These are phyloP conservation scores for Eupeodes luniger DNA, from an alignment of 2,888 invertebrate species.

Conservation along the genomic window DNA sequence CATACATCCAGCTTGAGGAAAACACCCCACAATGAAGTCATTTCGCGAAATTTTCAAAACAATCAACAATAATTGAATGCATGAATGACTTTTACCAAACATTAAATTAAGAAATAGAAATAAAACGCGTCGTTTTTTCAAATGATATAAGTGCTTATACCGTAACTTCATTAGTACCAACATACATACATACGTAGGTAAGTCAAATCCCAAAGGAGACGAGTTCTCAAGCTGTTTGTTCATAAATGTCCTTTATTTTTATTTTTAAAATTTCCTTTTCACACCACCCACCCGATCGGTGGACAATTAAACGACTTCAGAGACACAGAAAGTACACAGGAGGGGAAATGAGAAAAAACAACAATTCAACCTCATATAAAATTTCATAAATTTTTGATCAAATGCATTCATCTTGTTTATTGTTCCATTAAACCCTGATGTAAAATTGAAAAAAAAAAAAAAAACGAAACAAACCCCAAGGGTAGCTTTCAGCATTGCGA, in stretches of 20 bases:
- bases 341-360: background rate
- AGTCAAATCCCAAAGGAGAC: conserved; percentile 49
- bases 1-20: too few species aligned
- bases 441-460: background rate
- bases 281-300: background rate
- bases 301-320: conserved; percentile 1
- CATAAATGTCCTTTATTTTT: conserved; percentile 22
- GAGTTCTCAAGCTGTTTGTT: background rate
- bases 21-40: too few species aligned
- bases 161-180: too few species aligned
- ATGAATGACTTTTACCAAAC: background rate
- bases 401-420: conserved; percentile 37
- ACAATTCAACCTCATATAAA: conserved; percentile 14
- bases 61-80: conserved; percentile 46
- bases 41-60: conserved; percentile 33
- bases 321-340: background rate
- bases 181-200: too few species aligned
- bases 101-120: conserved; percentile 23
- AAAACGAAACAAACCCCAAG: conserved; percentile 12
- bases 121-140: background rate
- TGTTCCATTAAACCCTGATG: conserved; percentile 26
- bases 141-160: too few species aligned
- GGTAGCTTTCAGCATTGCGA: conserved; percentile 22
- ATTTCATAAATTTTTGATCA: conserved; percentile 61
- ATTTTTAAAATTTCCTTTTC: conserved; percentile 13